Percentiles rank a stretch among this genome's conserved stretches.
These are phyloP conservation scores for Lordiphosa mommai DNA, from an alignment of 1,140 invertebrate species.

Conservation along the genomic window DNA sequence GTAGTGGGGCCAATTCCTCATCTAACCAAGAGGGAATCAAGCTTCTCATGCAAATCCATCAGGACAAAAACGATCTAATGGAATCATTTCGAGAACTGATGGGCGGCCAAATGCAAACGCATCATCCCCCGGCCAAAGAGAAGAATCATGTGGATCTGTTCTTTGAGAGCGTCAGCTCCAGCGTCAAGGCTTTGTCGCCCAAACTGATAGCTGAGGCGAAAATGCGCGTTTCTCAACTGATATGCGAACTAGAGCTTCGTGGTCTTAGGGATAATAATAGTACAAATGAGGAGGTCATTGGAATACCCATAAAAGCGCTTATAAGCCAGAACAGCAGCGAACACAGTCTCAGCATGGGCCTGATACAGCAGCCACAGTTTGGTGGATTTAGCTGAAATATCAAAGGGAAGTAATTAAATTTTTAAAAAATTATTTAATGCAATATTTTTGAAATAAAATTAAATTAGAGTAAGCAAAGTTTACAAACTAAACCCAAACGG, in stretches of 20 bases:
- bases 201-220: constrained; percentile 72
- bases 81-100: constrained; percentile 71
- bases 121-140: constrained; percentile 27
- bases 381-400: too few species aligned
- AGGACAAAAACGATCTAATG: constrained; percentile 74
- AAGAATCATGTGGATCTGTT: constrained; percentile 74
- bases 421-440: too few species aligned
- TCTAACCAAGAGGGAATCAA: constrained; percentile 64
- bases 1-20: too few species aligned
- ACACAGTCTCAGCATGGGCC: too few species aligned
- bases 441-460: too few species aligned
- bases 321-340: too few species aligned
- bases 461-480: too few species aligned
- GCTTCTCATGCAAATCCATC: constrained; percentile 71
- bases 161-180: constrained; percentile 75
- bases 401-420: too few species aligned
- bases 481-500: too few species aligned
- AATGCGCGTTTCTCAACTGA: constrained; percentile 73
- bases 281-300: constrained; percentile 11
- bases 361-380: too few species aligned
- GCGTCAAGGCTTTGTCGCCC: constrained; percentile 67
- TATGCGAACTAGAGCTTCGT: constrained; percentile 70
- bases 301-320: not conserved
- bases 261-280: constrained; percentile 42
- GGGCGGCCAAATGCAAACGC: constrained; percentile 33